These are phyloP conservation scores for Drosophila testacea DNA, from an alignment of 2,888 invertebrate genomes.

Conservation along the genomic window DNA sequence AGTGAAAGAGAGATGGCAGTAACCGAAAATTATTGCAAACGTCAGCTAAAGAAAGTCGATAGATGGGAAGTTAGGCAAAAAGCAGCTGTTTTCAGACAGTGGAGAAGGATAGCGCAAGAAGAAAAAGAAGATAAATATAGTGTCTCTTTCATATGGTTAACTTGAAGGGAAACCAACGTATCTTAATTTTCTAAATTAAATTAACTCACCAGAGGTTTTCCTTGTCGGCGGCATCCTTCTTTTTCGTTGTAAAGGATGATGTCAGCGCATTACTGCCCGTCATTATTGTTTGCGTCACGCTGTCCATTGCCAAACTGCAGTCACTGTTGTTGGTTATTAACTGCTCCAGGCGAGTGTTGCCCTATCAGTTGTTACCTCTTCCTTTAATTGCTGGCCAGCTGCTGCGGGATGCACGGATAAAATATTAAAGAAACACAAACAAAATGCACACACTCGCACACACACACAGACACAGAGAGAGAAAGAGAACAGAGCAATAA, in stretches of 20 bases:
- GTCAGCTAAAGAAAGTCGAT: constrained; percentile 68
- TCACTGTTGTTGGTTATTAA: constrained; percentile 6
- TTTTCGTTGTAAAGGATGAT: constrained; percentile 83
- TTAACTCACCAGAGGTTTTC: constrained; percentile 83
- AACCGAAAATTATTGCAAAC: constrained; percentile 57
- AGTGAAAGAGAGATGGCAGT: constrained; percentile 11
- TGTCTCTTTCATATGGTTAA: constrained; percentile 4
- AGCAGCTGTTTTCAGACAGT: constrained; percentile 39
- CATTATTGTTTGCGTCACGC: constrained; percentile 81
- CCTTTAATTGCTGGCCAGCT: constrained; percentile 27
- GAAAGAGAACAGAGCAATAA: constrained; percentile 15
- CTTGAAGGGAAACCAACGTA: not conserved
- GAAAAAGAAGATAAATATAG: not conserved
- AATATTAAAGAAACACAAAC: constrained; percentile 30
- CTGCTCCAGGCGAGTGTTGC: constrained; percentile 38
- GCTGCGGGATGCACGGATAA: constrained; percentile 42
- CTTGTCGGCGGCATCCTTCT: constrained; percentile 84
- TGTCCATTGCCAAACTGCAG: constrained; percentile 81
- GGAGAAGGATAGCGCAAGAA: not conserved
- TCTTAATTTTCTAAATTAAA: not conserved
- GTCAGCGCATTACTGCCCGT: constrained; percentile 83
- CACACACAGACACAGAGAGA: not conserved
- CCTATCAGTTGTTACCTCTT: constrained; percentile 24
- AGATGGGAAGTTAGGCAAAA: constrained; percentile 14
- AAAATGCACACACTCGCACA: not conserved